Base-by-base conservation (phyloP, 2,888 invertebrate species). In the Eupeodes luniger region DNA sequence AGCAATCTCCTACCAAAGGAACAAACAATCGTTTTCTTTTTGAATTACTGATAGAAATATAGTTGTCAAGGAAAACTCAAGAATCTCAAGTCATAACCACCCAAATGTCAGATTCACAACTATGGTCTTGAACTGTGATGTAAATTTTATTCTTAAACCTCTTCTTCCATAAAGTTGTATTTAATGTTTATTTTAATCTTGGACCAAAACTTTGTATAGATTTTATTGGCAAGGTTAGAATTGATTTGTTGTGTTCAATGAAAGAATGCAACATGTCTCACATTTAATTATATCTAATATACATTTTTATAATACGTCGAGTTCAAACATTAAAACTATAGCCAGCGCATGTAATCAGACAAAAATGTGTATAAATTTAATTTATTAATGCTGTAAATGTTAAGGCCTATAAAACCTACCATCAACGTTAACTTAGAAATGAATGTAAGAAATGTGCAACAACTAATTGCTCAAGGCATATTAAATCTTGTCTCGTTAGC, bases 391-490 rank as follows among this genome's bases (percentile, higher is more conserved):
- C 27, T 57, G 12, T 3, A 19, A 70, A 70, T 44, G 53, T 19
- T 47, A 72, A 44, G 36, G 44, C 27, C 27, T 27, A 27, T 2
- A 27, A 27, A 27, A 27, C 27, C 27, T 27, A 27, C 27, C 27
- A 27, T 27, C 27, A 27, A 27, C 12, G 44, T 12, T 9, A 57
- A 14, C 19, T 57, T 9, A 27, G 27, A 1, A 72, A 57, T 57
- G 27, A 72, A 57, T 57, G 27, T 57, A 44, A 27, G 27, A 57
- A 44, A 55, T 16, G 40, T 57, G 57, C 57, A 44, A 72, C 44
- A 53, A 7, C 70, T 55, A 67, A 69, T 72, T 72, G 70, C 70
- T 44, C 3, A 55, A 57, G 57, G 70, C 70, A 57, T 57, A 72
- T n/a, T n/a, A 36, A 27, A 27, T 27, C 27, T 27, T 27, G 27